These are phyloP conservation scores for Liopterus haemorrhoidalis DNA, from an alignment of 2,888 invertebrate species.

Conservation along the genomic window DNA sequence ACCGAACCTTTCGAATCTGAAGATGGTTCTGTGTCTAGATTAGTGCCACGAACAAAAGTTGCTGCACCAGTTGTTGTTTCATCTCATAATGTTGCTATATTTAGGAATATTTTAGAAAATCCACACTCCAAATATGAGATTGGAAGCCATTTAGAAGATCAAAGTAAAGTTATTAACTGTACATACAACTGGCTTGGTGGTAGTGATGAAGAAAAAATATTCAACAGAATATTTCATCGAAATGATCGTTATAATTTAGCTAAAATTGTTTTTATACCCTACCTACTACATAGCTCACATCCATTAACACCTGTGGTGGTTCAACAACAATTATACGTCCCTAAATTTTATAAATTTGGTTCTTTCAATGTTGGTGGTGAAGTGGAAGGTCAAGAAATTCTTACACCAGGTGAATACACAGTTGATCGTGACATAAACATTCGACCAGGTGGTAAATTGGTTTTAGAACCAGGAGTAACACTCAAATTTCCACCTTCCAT, in stretches of 20 bases:
- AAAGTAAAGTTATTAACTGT: slow-evolving; percentile 88
- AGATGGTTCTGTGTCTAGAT: slow-evolving; percentile 56
- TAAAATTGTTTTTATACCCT: slow-evolving; percentile 85
- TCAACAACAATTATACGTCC: slow-evolving; percentile 68
- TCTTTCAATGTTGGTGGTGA: slow-evolving; percentile 80
- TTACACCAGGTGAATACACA: slow-evolving; percentile 78
- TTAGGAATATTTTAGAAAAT: slow-evolving; percentile 87
- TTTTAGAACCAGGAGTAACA: slow-evolving; percentile 81
- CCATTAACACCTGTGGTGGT: slow-evolving; percentile 80
- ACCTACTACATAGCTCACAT: slow-evolving; percentile 81
- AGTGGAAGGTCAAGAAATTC: slow-evolving; percentile 82
- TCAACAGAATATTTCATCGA: slow-evolving; percentile 70
- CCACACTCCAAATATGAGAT: slow-evolving; percentile 88
- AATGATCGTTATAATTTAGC: slow-evolving; percentile 94
- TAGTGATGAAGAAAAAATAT: slow-evolving; percentile 66
- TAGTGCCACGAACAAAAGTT: slow-evolving; percentile 86
- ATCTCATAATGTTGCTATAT: slow-evolving; percentile 83
- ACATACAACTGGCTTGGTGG: slow-evolving; percentile 90
- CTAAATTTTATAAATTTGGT: slow-evolving; percentile 62
- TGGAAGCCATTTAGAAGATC: slow-evolving; percentile 90
- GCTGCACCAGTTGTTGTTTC: slow-evolving; percentile 89
- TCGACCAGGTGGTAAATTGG: slow-evolving; percentile 84
- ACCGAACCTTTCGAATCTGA: slow-evolving; percentile 74
- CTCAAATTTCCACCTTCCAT: slow-evolving; percentile 87
- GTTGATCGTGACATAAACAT: slow-evolving; percentile 94